These are phyloP conservation scores for Emberiza fucata DNA, from an alignment of 2,113 vertebrate species.

Conservation along the genomic window DNA sequence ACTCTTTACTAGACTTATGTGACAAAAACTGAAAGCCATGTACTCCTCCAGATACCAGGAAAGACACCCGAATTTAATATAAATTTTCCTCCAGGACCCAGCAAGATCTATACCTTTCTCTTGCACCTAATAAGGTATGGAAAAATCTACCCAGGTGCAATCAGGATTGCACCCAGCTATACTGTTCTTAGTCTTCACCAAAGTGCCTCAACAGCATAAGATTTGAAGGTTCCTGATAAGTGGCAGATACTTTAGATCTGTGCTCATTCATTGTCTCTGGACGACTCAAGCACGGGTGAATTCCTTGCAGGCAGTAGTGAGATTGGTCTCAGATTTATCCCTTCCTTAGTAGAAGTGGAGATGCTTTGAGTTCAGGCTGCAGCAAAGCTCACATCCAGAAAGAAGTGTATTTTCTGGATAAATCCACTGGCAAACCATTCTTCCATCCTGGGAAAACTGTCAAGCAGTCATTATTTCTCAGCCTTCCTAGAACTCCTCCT, in stretches of 20 bases:
- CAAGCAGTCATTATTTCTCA: fast-evolving
- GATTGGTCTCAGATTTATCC: neutral
- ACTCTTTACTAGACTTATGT: neutral
- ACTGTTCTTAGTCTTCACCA: neutral
- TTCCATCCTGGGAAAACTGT: neutral
- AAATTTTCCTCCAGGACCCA: neutral
- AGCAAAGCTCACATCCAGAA: neutral
- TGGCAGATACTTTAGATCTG: neutral
- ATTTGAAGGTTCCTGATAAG: neutral
- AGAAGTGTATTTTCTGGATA: neutral
- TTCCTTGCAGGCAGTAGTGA: neutral
- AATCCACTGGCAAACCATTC: neutral
- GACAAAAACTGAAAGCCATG: neutral
- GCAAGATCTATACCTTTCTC: neutral
- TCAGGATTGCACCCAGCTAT: neutral
- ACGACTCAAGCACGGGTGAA: neutral
- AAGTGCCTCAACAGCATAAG: neutral
- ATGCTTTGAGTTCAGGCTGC: neutral
- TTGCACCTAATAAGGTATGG: neutral
- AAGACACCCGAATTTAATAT: neutral
- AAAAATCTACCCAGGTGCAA: neutral
- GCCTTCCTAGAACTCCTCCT: neutral
- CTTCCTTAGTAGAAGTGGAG: neutral
- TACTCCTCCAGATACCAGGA: neutral
- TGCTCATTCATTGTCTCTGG: neutral